A percentile compares a stretch with the other conserved stretches of the same genome.
Conservation (phyloP, 1,140 invertebrate genomes). For the Nixonia krombeini region DNA sequence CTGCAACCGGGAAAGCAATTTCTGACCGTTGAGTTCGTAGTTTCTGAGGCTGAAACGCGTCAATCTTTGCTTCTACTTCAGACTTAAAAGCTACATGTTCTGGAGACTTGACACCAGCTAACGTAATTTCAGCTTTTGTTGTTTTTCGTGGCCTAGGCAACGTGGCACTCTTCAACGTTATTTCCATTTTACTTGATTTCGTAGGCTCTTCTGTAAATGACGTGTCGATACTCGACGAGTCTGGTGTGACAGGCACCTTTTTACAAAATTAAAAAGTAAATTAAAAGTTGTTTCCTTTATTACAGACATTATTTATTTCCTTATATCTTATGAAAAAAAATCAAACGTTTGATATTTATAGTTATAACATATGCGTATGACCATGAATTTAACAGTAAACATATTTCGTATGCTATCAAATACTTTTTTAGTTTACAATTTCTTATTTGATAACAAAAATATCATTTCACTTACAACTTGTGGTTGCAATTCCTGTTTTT, state of each 20-base stretch:
- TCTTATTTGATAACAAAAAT: no score
- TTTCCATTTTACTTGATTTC: constrained; percentile 75
- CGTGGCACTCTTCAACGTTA: constrained; percentile 78
- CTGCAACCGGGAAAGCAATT: constrained; percentile 74
- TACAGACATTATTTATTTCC: no score
- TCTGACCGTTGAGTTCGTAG: constrained; percentile 74
- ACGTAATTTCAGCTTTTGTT: constrained; percentile 77
- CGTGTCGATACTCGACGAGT: constrained; percentile 26
- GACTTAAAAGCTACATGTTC: constrained; percentile 72
- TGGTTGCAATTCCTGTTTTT: constrained; percentile 46
- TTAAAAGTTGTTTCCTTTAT: no score
- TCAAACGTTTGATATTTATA: no score
- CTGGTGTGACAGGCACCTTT: constrained; percentile 38
- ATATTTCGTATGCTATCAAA: no score
- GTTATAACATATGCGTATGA: no score
- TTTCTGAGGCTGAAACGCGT: constrained; percentile 65
- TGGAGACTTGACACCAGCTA: constrained; percentile 68
- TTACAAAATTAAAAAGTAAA: constrained; percentile 19
- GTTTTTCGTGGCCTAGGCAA: constrained; percentile 76
- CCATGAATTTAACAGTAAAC: no score
- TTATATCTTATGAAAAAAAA: no score
- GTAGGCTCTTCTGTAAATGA: constrained; percentile 55
- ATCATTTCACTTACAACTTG: constrained; percentile 48
- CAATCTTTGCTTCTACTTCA: constrained; percentile 76
- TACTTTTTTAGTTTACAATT: no score